phyloP scores from a whole-genome alignment of 2,797 vertebrate species.

The Sebastes jordani region DNA sequence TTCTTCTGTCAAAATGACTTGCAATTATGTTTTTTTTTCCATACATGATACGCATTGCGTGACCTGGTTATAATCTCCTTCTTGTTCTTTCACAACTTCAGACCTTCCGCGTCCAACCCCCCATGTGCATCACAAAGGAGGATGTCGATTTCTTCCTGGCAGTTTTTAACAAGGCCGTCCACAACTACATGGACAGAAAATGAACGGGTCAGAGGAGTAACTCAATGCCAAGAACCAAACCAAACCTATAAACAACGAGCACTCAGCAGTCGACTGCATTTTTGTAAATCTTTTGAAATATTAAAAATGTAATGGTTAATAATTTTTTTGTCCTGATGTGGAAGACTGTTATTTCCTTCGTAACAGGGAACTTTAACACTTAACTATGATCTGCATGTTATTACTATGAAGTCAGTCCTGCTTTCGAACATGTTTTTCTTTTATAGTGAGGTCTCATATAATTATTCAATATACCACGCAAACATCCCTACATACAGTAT shows the following conservation, averaged over 20 bases:
- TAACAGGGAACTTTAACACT: neutral
- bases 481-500: too few relatives aligned
- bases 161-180: conserved; percentile 83
- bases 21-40: neutral
- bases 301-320: neutral
- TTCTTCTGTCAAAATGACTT: neutral
- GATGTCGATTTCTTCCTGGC: conserved; percentile 88
- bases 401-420: neutral
- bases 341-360: neutral
- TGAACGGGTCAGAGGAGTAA: conserved; percentile 10
- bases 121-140: conserved; percentile 89
- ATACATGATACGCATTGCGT: neutral
- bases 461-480: neutral
- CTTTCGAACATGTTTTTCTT: neutral
- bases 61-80: neutral
- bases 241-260: neutral
- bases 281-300: neutral
- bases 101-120: conserved; percentile 89
- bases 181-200: conserved; percentile 76
- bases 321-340: neutral
- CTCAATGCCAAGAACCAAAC: neutral
- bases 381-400: neutral
- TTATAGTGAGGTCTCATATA: neutral
- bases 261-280: neutral
- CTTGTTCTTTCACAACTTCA: conserved; percentile 47